Evolutionary conservation across 1,140 invertebrate genomes (phyloP).

Genomic region (Colletes latitarsis): DNA sequence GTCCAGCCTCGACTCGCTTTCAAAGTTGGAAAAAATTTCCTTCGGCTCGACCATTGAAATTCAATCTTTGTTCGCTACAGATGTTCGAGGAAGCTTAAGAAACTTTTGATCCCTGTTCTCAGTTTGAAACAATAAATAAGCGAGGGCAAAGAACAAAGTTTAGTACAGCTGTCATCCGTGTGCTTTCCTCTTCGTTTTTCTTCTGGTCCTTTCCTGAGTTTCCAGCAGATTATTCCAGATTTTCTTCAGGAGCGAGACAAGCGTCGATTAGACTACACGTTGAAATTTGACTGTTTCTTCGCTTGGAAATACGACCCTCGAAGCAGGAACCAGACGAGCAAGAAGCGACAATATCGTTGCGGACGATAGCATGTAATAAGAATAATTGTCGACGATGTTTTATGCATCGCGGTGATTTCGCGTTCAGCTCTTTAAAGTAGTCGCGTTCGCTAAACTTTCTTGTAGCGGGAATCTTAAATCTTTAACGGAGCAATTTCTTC

Average conservation of each 20-base stretch:
- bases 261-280: background rate
- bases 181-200: background rate
- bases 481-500: background rate
- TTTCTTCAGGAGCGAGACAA: background rate
- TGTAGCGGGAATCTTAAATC: conserved; percentile 8
- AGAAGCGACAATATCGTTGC: conserved; percentile 4
- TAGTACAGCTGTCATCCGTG: background rate
- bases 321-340: background rate
- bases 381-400: conserved; percentile 34
- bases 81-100: conserved; percentile 5
- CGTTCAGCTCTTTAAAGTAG: background rate
- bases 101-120: background rate
- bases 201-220: background rate
- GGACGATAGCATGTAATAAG: conserved; percentile 28
- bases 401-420: conserved; percentile 23
- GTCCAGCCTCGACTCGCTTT: background rate
- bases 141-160: background rate
- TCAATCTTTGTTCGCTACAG: conserved; percentile 29
- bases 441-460: conserved; percentile 19
- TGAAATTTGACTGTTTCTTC: conserved; percentile 1
- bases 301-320: conserved; percentile 1
- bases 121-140: conserved; percentile 40
- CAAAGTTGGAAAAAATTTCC: background rate
- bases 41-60: conserved; percentile 13
- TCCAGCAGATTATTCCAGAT: background rate